Conservation (phyloP, 2,888 invertebrate species). For the Baccha elongata region DNA sequence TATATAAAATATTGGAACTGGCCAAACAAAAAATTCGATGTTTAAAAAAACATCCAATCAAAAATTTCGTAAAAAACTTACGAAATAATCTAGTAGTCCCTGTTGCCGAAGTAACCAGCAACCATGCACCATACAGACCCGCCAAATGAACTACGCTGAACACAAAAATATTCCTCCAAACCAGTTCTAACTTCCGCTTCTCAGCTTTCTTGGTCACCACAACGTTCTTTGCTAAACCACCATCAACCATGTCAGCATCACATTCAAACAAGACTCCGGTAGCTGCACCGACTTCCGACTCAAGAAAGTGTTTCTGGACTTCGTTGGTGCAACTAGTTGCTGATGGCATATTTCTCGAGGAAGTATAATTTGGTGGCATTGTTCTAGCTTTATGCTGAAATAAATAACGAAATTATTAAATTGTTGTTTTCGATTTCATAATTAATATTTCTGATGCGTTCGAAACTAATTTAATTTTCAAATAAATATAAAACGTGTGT, state of each 20-base stretch:
- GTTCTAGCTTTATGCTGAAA: background rate
- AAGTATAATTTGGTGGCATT: slow-evolving; percentile 80
- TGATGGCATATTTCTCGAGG: slow-evolving; percentile 81
- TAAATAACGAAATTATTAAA: slow-evolving; percentile 3
- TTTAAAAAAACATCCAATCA: too few relatives aligned
- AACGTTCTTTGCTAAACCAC: slow-evolving; percentile 85
- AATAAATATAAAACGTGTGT: background rate
- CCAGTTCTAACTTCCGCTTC: slow-evolving; percentile 85
- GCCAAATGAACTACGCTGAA: slow-evolving; percentile 90
- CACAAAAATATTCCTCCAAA: slow-evolving; percentile 92
- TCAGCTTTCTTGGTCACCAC: slow-evolving; percentile 84
- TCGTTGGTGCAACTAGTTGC: slow-evolving; percentile 81
- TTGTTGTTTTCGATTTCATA: background rate
- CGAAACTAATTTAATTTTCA: too few relatives aligned
- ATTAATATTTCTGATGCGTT: too few relatives aligned
- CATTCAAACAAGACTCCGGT: slow-evolving; percentile 86
- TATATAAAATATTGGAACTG: too few relatives aligned
- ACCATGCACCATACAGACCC: slow-evolving; percentile 89
- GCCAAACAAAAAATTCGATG: too few relatives aligned
- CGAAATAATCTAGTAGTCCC: slow-evolving; percentile 88
- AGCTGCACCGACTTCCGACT: slow-evolving; percentile 77
- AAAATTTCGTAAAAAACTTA: too few relatives aligned
- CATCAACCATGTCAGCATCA: slow-evolving; percentile 86
- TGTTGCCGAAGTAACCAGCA: slow-evolving; percentile 89
- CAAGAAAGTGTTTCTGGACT: slow-evolving; percentile 77